phyloP scores from a whole-genome alignment of 2,797 vertebrate genomes.

The Iguana delicatissima region DNA sequence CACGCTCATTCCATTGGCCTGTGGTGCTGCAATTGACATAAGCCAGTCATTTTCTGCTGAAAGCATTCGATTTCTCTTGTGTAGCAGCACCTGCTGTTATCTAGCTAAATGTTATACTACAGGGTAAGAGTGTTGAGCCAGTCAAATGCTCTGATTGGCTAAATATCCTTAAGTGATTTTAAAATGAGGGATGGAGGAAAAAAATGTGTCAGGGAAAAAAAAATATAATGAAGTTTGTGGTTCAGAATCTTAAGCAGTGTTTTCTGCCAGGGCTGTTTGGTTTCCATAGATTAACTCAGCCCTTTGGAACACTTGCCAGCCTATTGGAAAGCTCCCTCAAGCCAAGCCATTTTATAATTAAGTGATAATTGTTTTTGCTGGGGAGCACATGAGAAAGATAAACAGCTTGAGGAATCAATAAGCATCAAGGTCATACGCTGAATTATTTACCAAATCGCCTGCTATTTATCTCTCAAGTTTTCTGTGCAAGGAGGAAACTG shows the following conservation, averaged over 20 bases:
- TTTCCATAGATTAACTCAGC: slow-evolving; percentile 75
- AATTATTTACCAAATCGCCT: slow-evolving; percentile 83
- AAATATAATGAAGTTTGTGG: slow-evolving; percentile 76
- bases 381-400: slow-evolving; percentile 82
- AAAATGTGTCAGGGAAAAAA: slow-evolving; percentile 72
- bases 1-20: not conserved
- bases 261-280: slow-evolving; percentile 66
- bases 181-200: slow-evolving; percentile 66
- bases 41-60: not conserved
- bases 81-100: slow-evolving; percentile 13
- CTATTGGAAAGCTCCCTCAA: slow-evolving; percentile 76
- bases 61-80: accelerated
- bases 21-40: slow-evolving; percentile 16
- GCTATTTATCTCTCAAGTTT: slow-evolving; percentile 80
- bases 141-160: slow-evolving; percentile 55
- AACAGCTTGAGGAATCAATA: slow-evolving; percentile 86
- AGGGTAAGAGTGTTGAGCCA: slow-evolving; percentile 31
- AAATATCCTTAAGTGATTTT: slow-evolving; percentile 73
- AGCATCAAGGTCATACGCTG: slow-evolving; percentile 84
- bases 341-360: slow-evolving; percentile 85
- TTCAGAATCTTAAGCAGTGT: slow-evolving; percentile 78
- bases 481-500: slow-evolving; percentile 52
- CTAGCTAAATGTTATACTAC: slow-evolving; percentile 39
- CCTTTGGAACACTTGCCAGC: slow-evolving; percentile 71
- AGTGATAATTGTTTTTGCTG: slow-evolving; percentile 85